Conservation (phyloP, 2,888 invertebrate species). For the Phyllotreta cruciferae region DNA sequence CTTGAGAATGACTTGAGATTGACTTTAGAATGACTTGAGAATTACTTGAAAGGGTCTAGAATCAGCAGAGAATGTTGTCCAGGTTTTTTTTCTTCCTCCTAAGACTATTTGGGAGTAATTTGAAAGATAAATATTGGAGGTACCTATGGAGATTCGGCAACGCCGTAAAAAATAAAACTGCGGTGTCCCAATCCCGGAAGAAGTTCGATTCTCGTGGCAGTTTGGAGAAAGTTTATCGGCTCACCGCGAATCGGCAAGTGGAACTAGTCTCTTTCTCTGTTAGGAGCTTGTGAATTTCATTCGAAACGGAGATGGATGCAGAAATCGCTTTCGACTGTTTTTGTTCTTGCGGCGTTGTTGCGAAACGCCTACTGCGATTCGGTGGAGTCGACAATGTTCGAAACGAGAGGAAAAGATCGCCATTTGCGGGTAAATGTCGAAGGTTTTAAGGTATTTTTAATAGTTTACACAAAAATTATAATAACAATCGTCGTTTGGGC, state of each 20-base stretch:
- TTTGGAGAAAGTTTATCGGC: slow-evolving; percentile 53
- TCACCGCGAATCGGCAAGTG: slow-evolving; percentile 45
- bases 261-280: slow-evolving; percentile 46
- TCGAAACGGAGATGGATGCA: slow-evolving; percentile 14
- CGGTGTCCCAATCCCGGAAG: slow-evolving; percentile 56
- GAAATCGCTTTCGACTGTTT: slow-evolving; percentile 20
- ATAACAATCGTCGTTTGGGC: no score
- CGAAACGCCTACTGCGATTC: slow-evolving; percentile 23
- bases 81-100: no score
- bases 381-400: no score
- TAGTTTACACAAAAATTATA: no score
- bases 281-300: background rate
- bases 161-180: slow-evolving; percentile 1
- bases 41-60: no score
- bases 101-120: background rate
- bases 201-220: slow-evolving; percentile 41
- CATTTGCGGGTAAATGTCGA: no score
- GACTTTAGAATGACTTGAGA: no score
- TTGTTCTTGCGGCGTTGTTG: slow-evolving; percentile 18
- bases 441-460: no score
- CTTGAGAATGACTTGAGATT: no score
- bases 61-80: no score
- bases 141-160: slow-evolving; percentile 1
- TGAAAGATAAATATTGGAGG: background rate
- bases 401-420: no score